Conservation (phyloP, 2,797 vertebrate genomes). For the Coregonus ussuriensis region DNA sequence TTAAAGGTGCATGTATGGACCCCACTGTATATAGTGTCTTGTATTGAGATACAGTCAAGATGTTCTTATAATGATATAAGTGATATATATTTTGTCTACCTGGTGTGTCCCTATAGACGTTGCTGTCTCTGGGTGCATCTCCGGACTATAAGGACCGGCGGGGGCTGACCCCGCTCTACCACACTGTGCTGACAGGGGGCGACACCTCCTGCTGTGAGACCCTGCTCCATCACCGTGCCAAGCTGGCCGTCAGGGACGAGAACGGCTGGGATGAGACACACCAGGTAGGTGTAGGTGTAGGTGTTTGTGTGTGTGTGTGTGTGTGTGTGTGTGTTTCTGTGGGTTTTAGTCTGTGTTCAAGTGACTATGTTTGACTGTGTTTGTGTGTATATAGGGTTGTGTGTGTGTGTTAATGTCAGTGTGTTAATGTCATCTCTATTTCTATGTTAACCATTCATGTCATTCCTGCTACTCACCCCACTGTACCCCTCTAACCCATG, state of each 20-base stretch:
- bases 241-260: slow-evolving; percentile 87
- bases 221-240: slow-evolving; percentile 85
- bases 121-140: slow-evolving; percentile 88
- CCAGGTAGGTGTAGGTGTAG: slow-evolving; percentile 75
- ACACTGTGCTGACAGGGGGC: slow-evolving; percentile 92
- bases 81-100: no score
- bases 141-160: slow-evolving; percentile 93
- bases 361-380: slow-evolving; percentile 2
- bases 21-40: no score
- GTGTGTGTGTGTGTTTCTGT: slow-evolving; percentile 15
- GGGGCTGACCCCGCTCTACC: slow-evolving; percentile 91
- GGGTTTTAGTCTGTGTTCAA: slow-evolving; percentile 21
- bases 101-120: slow-evolving; percentile 60
- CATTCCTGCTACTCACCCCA: slow-evolving; percentile 24
- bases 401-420: slow-evolving; percentile 33
- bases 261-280: slow-evolving; percentile 96
- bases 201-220: slow-evolving; percentile 94
- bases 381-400: slow-evolving; percentile 26
- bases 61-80: not conserved
- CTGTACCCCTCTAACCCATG: not conserved
- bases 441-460: slow-evolving; percentile 51
- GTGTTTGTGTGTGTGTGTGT: slow-evolving; percentile 6
- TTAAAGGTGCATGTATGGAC: no score
- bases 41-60: not conserved
- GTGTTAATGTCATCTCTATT: slow-evolving; percentile 33